Evolutionary conservation across 2,888 invertebrate species (phyloP).

Genomic region (Nesidiocoris tenuis): DNA sequence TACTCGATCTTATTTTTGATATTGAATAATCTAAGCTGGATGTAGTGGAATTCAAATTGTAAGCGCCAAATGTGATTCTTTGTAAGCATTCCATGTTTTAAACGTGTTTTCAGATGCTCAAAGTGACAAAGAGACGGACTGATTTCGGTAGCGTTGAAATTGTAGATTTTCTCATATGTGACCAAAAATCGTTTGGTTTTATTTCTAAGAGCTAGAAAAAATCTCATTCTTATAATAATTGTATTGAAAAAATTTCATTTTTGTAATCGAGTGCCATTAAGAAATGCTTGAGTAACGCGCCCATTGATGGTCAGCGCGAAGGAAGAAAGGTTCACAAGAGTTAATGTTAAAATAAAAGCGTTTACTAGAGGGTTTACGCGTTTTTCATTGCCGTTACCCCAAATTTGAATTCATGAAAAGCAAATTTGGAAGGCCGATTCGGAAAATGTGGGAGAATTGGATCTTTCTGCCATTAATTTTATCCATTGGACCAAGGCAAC

Average conservation of each 20-base stretch:
- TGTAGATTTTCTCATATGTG: conserved; percentile 2
- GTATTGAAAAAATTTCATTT: conserved; percentile 7
- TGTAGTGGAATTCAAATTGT: background rate
- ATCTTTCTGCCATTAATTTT: no score
- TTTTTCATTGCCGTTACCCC: no score
- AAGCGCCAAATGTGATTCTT: conserved; percentile 18
- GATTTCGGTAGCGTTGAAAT: conserved; percentile 12
- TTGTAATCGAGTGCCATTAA: conserved; percentile 7
- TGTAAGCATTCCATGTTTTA: conserved; percentile 29
- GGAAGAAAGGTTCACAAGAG: no score
- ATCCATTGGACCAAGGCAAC: no score
- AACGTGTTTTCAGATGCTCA: conserved; percentile 1
- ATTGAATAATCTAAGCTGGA: conserved; percentile 8
- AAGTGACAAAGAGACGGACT: conserved; percentile 12
- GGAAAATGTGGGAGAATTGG: no score
- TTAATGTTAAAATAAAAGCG: no score
- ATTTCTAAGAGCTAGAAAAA: background rate
- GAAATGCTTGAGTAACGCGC: conserved; percentile 6
- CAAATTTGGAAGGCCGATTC: no score
- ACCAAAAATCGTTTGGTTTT: background rate
- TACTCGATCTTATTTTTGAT: conserved; percentile 23
- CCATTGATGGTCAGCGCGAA: no score
- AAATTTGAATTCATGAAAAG: no score
- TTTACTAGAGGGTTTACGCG: no score
- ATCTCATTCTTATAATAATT: background rate